Evolutionary conservation across 2,888 invertebrate genomes (phyloP).

Genomic region (Lapara coniferarum): DNA sequence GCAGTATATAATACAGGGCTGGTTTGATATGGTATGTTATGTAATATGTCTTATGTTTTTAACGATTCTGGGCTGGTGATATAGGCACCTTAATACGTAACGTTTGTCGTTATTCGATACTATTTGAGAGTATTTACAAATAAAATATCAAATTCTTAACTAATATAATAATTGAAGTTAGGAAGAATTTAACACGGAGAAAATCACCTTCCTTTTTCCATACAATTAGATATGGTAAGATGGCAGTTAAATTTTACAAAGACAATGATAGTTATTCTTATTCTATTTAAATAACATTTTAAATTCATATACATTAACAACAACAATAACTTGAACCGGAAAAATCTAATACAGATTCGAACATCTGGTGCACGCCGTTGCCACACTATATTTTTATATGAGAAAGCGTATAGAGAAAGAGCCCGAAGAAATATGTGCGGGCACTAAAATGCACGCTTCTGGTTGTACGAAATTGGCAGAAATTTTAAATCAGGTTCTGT

Average conservation of each 20-base stretch:
- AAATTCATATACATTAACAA: conserved; percentile 6
- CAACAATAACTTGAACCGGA: conserved; percentile 18
- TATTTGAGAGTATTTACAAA: too few relatives aligned
- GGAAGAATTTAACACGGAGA: too few relatives aligned
- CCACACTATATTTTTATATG: conserved; percentile 23
- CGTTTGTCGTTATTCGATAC: too few relatives aligned
- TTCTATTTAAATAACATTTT: conserved; percentile 1
- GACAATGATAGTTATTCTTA: neutral
- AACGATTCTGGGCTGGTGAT: too few relatives aligned
- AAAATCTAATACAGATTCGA: conserved; percentile 22
- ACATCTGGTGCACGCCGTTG: conserved; percentile 29
- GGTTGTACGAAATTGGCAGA: conserved; percentile 3
- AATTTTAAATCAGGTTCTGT: conserved; percentile 18
- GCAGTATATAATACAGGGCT: too few relatives aligned
- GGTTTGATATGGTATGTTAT: too few relatives aligned
- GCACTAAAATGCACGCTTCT: conserved; percentile 24
- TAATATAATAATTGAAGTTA: too few relatives aligned
- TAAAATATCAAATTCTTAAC: too few relatives aligned
- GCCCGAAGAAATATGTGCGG: conserved; percentile 17
- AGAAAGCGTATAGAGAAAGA: conserved; percentile 23
- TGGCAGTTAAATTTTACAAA: neutral
- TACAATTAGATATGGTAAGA: too few relatives aligned
- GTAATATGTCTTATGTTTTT: too few relatives aligned
- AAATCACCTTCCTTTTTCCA: too few relatives aligned
- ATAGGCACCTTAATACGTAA: too few relatives aligned